phyloP scores from a whole-genome alignment of 2,797 vertebrate species.

The Mormyrus hasselquistii region DNA sequence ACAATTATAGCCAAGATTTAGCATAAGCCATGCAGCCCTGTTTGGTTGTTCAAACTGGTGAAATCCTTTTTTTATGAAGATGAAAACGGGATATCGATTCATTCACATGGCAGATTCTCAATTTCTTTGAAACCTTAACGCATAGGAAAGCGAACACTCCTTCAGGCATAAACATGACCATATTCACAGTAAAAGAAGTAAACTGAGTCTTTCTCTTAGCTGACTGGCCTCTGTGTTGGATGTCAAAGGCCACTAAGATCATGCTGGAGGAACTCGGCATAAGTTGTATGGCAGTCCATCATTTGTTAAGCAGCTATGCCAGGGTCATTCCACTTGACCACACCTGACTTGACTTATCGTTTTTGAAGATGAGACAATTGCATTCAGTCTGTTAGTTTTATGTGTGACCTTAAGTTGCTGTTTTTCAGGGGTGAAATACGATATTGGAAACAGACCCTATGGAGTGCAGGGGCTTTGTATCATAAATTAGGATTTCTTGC shows the following conservation, averaged over 20 bases:
- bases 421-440: neutral
- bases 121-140: neutral
- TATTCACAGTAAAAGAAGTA: neutral
- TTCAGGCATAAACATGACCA: neutral
- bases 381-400: neutral
- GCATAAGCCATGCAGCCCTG: neutral
- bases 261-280: neutral
- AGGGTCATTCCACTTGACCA: neutral
- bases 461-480: neutral
- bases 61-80: neutral
- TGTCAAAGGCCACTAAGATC: neutral
- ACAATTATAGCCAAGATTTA: neutral
- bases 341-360: neutral
- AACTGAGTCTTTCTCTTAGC: neutral
- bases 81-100: neutral
- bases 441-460: neutral
- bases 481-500: neutral
- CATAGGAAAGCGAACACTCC: neutral
- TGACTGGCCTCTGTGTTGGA: neutral
- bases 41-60: neutral
- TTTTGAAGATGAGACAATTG: neutral
- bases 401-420: neutral
- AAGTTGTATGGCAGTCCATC: neutral
- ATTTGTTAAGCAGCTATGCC: neutral
- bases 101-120: neutral